Conservation (phyloP, 1,140 invertebrate genomes). For the Aphaenogaster floridana region DNA sequence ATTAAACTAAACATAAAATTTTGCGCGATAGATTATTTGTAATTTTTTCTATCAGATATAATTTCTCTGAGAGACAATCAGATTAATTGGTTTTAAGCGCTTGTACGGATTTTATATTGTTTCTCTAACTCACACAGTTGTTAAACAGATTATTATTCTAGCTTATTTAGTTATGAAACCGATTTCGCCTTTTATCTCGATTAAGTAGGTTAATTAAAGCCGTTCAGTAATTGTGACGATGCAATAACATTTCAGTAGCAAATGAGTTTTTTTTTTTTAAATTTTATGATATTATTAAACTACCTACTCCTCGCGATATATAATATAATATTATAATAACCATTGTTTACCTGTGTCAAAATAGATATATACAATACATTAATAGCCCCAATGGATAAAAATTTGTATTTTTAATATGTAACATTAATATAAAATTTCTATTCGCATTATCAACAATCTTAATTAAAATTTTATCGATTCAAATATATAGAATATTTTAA, state of each 20-base stretch:
- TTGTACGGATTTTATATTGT: not conserved
- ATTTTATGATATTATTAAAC: not conserved
- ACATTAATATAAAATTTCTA: not conserved
- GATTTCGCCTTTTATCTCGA: not conserved
- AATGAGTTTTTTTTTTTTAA: not conserved
- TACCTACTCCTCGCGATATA: not conserved
- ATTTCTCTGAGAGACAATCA: not conserved
- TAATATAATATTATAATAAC: not conserved
- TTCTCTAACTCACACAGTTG: not conserved
- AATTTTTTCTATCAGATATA: not conserved
- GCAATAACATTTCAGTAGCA: not conserved
- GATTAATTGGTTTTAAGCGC: not conserved
- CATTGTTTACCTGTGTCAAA: not conserved
- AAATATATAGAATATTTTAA: not conserved
- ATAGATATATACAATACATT: not conserved
- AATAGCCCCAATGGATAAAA: not conserved
- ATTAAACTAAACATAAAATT: not conserved
- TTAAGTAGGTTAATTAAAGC: slow-evolving; percentile 1
- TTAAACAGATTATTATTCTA: slow-evolving; percentile 2
- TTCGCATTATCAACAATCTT: not conserved
- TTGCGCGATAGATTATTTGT: not conserved
- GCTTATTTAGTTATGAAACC: not conserved
- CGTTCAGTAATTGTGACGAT: not conserved
- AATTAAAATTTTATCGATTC: not conserved
- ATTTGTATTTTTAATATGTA: not conserved